These are phyloP conservation scores for Halictus ligatus DNA, from an alignment of 2,888 invertebrate species.

Conservation along the genomic window DNA sequence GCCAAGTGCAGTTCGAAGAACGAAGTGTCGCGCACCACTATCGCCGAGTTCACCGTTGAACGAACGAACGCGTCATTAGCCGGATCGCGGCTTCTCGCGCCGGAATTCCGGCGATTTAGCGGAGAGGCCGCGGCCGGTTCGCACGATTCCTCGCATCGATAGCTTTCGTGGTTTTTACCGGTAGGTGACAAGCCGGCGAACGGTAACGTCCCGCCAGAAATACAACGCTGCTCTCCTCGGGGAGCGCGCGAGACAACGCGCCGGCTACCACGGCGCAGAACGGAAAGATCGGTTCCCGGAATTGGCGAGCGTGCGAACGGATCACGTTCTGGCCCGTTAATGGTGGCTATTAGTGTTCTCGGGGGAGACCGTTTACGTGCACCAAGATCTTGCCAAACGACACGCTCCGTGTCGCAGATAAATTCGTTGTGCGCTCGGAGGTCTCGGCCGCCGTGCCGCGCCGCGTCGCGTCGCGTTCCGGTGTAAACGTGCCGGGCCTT, in stretches of 20 bases:
- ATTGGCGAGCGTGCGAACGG: constrained; percentile 67
- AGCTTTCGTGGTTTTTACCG: not conserved
- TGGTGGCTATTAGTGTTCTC: constrained; percentile 71
- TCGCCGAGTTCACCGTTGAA: not conserved
- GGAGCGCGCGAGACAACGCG: constrained; percentile 42
- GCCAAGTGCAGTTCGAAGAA: not conserved
- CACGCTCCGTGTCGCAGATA: constrained; percentile 61
- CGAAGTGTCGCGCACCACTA: not conserved
- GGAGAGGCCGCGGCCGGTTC: not conserved
- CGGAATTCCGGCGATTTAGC: not conserved
- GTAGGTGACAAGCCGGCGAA: constrained; percentile 49
- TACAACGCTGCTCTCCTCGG: constrained; percentile 19
- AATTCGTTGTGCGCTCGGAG: constrained; percentile 58
- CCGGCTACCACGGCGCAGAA: constrained; percentile 40
- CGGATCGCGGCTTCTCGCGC: not conserved
- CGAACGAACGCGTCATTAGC: not conserved
- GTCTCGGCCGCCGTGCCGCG: constrained; percentile 5
- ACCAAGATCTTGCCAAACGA: constrained; percentile 61
- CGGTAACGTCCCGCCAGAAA: constrained; percentile 55
- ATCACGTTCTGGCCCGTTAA: constrained; percentile 69
- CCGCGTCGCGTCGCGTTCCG: not conserved
- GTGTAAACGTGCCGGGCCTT: constrained; percentile 35
- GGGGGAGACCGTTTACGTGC: constrained; percentile 66
- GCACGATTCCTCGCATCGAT: constrained; percentile 3
- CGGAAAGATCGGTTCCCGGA: constrained; percentile 66